phyloP scores from a whole-genome alignment of 2,797 vertebrate genomes.

The Fringilla coelebs region DNA sequence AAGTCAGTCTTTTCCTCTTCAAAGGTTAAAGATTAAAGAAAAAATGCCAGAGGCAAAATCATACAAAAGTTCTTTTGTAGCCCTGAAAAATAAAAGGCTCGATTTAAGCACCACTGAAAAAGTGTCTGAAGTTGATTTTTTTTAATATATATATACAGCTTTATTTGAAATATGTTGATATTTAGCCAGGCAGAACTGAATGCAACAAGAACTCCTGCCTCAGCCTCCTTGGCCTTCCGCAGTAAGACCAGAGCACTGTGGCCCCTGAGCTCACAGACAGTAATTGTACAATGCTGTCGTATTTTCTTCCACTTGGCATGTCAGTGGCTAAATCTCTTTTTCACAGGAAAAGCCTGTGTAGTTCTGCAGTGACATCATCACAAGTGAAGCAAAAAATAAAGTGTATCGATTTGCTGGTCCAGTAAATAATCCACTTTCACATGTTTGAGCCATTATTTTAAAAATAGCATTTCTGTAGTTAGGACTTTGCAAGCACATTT shows the following conservation, averaged over 20 bases:
- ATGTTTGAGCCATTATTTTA: neutral
- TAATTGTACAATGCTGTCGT: neutral
- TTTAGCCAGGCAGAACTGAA: constrained; percentile 12
- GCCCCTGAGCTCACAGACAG: neutral
- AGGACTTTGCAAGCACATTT: neutral
- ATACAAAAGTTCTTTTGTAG: constrained; percentile 57
- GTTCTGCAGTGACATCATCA: neutral
- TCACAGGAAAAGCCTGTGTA: neutral
- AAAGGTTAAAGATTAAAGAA: constrained; percentile 61
- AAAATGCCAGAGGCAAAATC: constrained; percentile 27
- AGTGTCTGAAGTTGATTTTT: constrained; percentile 23
- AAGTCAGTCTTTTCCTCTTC: constrained; percentile 22
- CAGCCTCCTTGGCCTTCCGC: neutral
- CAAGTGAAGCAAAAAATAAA: neutral
- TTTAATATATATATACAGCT: neutral
- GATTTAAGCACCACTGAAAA: constrained; percentile 3
- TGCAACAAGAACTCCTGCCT: neutral
- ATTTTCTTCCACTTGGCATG: neutral
- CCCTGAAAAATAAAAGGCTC: neutral
- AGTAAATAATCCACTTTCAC: neutral
- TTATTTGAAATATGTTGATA: neutral
- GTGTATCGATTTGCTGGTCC: neutral
- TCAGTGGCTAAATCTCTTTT: neutral
- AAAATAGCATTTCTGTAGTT: neutral
- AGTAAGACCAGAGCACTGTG: neutral